phyloP scores from a whole-genome alignment of 2,888 invertebrate species.

The Rhogogaster chlorosoma region DNA sequence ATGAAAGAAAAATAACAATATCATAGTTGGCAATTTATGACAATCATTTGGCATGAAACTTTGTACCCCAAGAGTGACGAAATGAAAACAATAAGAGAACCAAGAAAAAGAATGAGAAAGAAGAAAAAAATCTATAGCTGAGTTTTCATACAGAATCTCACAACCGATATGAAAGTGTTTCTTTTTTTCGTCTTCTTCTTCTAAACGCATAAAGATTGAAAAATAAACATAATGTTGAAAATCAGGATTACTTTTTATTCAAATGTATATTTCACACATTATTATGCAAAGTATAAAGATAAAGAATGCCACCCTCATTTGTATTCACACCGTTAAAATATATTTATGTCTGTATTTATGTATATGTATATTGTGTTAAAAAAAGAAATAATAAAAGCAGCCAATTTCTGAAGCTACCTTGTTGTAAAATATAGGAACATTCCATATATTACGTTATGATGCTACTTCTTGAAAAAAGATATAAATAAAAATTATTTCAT shows the following conservation, averaged over 20 bases:
- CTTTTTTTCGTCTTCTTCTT: background rate
- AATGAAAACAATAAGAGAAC: background rate
- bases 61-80: background rate
- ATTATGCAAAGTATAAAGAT: constrained; percentile 29
- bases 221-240: background rate
- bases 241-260: background rate
- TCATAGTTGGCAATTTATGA: constrained; percentile 9
- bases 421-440: constrained; percentile 32
- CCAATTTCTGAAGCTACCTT: constrained; percentile 1
- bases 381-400: background rate
- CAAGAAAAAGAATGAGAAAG: background rate
- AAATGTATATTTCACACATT: background rate
- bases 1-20: constrained; percentile 9
- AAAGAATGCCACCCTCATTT: background rate
- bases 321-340: background rate
- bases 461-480: constrained; percentile 13
- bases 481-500: constrained; percentile 32
- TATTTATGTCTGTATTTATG: background rate
- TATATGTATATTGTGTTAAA: background rate
- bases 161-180: background rate
- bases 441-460: constrained; percentile 6
- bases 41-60: constrained; percentile 28
- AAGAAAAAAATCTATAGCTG: background rate
- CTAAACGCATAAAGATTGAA: background rate
- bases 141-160: background rate